These are phyloP conservation scores for Plusia festucae DNA, from an alignment of 2,888 invertebrate species.

Conservation along the genomic window DNA sequence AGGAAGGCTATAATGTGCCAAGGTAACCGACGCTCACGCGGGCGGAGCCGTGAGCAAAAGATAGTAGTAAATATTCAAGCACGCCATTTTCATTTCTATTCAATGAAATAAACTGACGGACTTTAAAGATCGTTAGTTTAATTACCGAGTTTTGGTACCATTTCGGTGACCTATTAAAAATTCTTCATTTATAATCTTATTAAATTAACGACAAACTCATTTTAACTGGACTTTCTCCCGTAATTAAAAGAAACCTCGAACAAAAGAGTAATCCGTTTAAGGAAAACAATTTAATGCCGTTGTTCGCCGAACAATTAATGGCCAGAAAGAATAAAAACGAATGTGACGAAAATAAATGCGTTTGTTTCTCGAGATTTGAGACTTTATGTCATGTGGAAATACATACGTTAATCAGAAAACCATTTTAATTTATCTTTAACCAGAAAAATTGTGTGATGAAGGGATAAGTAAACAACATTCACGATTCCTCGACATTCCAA, in stretches of 20 bases:
- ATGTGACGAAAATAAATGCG: conserved; percentile 47
- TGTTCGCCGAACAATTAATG: conserved; percentile 67
- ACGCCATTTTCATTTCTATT: no score
- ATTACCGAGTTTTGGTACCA: conserved; percentile 7
- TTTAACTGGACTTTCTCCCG: conserved; percentile 65
- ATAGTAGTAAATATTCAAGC: no score
- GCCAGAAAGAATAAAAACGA: conserved; percentile 62
- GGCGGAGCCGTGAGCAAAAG: no score
- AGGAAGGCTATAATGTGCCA: no score
- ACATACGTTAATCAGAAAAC: no score
- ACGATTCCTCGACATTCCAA: conserved; percentile 29
- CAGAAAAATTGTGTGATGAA: not conserved
- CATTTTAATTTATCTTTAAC: no score
- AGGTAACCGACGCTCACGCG: no score
- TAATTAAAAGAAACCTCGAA: conserved; percentile 71
- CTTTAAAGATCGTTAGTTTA: conserved; percentile 9
- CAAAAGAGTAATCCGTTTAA: conserved; percentile 69
- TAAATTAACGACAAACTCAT: conserved; percentile 64
- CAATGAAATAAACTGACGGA: not conserved
- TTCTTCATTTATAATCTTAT: conserved; percentile 61
- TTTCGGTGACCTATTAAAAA: conserved; percentile 15
- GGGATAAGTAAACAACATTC: conserved; percentile 8
- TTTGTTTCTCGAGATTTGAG: conserved; percentile 38
- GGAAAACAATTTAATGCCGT: conserved; percentile 75
- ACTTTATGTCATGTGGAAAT: conserved; percentile 1